Percentiles rank a stretch among this genome's conserved stretches.
Conservation (phyloP, 2,797 vertebrate genomes). For the Notoglanidium macrostoma region DNA sequence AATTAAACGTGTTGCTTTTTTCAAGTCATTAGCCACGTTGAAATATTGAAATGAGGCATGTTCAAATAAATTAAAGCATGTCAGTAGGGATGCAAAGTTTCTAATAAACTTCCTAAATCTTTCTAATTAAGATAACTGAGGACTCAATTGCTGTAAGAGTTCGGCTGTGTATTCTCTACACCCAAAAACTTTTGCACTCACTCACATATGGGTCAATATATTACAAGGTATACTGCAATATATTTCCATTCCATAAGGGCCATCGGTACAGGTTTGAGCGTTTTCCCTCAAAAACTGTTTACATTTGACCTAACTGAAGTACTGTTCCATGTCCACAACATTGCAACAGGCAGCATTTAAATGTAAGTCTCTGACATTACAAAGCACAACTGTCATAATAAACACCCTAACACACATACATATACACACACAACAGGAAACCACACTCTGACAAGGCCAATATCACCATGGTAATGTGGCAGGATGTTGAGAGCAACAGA, state of each 20-base stretch:
- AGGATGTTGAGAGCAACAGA: slow-evolving; percentile 70
- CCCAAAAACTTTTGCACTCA: background rate
- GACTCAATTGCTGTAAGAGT: background rate
- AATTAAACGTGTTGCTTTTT: background rate
- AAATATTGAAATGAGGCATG: background rate
- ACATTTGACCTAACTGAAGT: background rate
- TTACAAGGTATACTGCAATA: too few species aligned
- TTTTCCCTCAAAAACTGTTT: background rate
- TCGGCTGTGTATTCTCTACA: background rate
- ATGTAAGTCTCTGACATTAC: background rate
- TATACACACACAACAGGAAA: slow-evolving; percentile 78
- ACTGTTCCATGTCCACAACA: background rate
- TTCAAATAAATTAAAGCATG: background rate
- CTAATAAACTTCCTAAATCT: background rate
- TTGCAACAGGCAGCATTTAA: background rate
- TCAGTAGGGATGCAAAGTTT: background rate
- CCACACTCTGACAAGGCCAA: slow-evolving; percentile 70
- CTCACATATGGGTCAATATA: background rate
- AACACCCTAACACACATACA: slow-evolving; percentile 31
- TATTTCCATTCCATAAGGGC: background rate
- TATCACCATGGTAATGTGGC: slow-evolving; percentile 72
- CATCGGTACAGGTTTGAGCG: background rate
- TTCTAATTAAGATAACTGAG: background rate
- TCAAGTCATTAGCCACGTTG: background rate
- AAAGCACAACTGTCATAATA: slow-evolving; percentile 38